Conservation (phyloP, 2,113 vertebrate genomes). For the Nibea coibor region DNA sequence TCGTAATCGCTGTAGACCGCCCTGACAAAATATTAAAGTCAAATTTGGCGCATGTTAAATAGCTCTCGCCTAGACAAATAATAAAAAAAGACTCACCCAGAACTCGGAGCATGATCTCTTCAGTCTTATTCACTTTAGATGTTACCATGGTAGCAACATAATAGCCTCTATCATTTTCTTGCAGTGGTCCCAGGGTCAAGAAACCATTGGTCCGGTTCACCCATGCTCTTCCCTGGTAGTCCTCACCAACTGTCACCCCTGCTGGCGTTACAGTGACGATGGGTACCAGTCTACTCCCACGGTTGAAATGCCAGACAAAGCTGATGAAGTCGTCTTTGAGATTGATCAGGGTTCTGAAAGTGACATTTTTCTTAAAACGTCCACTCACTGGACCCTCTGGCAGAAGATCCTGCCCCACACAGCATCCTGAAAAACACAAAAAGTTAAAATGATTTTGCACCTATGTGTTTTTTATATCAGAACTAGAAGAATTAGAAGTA, state of each 20-base stretch:
- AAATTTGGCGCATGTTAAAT: background rate
- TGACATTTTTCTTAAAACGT: background rate
- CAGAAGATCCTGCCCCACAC: background rate
- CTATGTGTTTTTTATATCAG: background rate
- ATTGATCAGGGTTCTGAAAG: slow-evolving; percentile 3
- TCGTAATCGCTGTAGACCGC: too few relatives aligned
- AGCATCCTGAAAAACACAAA: background rate
- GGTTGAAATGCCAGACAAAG: background rate
- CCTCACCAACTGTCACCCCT: background rate
- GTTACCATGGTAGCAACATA: background rate
- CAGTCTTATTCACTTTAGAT: background rate
- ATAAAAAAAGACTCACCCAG: background rate
- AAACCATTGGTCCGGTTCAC: slow-evolving; percentile 2
- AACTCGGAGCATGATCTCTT: background rate
- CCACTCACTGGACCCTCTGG: background rate
- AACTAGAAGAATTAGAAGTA: too few relatives aligned
- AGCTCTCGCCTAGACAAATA: background rate
- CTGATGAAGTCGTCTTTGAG: background rate
- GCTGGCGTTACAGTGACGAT: background rate
- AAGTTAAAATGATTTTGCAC: background rate
- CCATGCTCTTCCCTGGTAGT: background rate
- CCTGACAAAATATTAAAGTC: background rate
- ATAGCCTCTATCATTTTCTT: background rate
- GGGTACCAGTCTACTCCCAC: background rate
- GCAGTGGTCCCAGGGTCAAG: background rate